Conservation (phyloP, 1,140 invertebrate genomes). For the Eciton burchellii region DNA sequence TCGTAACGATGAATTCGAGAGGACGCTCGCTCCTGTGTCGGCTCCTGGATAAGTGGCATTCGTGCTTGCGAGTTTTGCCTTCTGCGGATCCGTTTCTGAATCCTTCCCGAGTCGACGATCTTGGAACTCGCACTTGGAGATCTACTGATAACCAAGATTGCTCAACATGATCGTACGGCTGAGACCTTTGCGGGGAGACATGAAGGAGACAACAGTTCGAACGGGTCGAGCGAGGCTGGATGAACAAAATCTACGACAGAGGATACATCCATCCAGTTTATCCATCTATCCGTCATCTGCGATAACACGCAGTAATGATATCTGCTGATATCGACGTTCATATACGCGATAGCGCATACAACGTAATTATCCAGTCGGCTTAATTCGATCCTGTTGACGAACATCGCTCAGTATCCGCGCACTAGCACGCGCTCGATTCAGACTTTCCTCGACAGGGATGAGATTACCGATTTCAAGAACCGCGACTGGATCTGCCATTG, state of each 20-base stretch:
- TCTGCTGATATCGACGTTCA: not conserved
- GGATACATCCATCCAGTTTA: not conserved
- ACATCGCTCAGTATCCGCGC: not conserved
- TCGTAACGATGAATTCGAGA: not conserved
- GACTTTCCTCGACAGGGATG: not conserved
- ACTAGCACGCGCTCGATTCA: not conserved
- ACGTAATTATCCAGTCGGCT: not conserved
- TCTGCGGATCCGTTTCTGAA: no score
- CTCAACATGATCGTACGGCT: no score
- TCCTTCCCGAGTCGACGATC: no score
- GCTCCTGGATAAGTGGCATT: no score
- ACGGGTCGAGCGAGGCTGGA: no score
- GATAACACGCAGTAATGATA: constrained; percentile 4
- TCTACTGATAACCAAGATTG: no score
- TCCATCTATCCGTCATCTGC: no score
- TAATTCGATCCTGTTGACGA: constrained; percentile 16
- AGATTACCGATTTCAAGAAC: constrained; percentile 18
- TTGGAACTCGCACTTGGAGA: not conserved
- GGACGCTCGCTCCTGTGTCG: not conserved
- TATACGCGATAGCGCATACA: not conserved
- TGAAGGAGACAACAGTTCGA: no score
- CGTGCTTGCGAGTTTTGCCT: no score
- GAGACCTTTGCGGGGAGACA: no score
- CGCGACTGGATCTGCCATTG: no score
- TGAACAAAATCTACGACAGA: not conserved